phyloP scores from a whole-genome alignment of 2,797 vertebrate species.

The Coregonus sp. region DNA sequence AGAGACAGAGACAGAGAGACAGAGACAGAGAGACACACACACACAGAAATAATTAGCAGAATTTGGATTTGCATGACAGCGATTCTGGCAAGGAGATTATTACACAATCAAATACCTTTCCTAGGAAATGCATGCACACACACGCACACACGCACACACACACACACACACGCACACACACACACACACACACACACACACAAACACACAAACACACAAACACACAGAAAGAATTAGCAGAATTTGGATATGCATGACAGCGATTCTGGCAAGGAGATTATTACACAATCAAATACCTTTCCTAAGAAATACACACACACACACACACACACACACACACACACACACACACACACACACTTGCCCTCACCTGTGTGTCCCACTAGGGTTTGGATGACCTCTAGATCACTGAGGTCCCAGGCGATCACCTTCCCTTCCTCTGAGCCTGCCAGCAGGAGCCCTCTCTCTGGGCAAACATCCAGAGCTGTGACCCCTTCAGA shows the following conservation, averaged over 20 bases:
- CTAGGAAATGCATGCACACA: background rate
- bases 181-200: too few species aligned
- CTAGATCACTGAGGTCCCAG: constrained; percentile 72
- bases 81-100: background rate
- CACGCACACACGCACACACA: constrained; percentile 20
- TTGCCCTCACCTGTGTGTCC: constrained; percentile 75
- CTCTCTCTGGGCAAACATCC: constrained; percentile 65
- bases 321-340: background rate
- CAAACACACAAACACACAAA: constrained; percentile 57
- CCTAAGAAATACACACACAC: background rate
- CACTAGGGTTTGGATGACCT: constrained; percentile 67
- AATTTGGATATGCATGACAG: background rate
- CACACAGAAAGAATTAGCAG: background rate
- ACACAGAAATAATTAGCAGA: background rate
- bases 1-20: too few species aligned
- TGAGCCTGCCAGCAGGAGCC: constrained; percentile 76
- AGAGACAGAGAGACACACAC: too few species aligned
- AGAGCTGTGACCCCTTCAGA: constrained; percentile 71
- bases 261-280: background rate
- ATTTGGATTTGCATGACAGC: background rate
- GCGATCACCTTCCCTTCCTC: constrained; percentile 67
- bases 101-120: background rate
- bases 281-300: background rate
- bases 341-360: background rate
- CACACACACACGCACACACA: too few species aligned